Percentiles rank a stretch among this genome's conserved stretches.
These are phyloP conservation scores for Fregetta grallaria DNA, from an alignment of 2,113 vertebrate genomes.

Conservation along the genomic window DNA sequence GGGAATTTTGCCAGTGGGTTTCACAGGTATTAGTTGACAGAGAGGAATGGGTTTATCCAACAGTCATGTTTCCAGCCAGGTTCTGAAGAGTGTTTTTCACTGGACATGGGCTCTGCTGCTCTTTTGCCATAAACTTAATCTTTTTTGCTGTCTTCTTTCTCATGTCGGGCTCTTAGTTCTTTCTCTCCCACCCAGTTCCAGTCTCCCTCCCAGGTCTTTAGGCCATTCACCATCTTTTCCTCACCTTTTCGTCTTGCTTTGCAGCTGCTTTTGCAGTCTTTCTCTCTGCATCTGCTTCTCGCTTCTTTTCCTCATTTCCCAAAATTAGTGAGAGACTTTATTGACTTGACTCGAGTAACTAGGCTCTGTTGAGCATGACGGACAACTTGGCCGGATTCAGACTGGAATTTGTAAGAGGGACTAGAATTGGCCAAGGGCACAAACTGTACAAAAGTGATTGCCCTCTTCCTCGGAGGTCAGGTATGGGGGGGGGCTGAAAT, in stretches of 20 bases:
- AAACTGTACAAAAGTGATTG: neutral
- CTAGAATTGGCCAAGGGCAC: neutral
- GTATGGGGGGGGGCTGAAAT: rapidly evolving
- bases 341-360: neutral
- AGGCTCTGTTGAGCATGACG: neutral
- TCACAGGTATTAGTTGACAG: neutral
- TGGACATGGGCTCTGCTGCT: neutral
- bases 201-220: neutral
- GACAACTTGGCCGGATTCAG: neutral
- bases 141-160: neutral
- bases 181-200: neutral
- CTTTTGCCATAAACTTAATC: neutral
- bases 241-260: neutral
- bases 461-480: neutral
- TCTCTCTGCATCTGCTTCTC: neutral
- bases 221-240: neutral
- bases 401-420: neutral
- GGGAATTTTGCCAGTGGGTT: neutral
- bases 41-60: neutral
- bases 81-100: neutral
- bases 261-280: neutral
- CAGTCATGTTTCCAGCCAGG: neutral
- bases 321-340: neutral
- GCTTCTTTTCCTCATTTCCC: neutral
- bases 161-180: neutral